phyloP scores from a whole-genome alignment of 2,797 vertebrate genomes.

The Phoxinus dragarum region DNA sequence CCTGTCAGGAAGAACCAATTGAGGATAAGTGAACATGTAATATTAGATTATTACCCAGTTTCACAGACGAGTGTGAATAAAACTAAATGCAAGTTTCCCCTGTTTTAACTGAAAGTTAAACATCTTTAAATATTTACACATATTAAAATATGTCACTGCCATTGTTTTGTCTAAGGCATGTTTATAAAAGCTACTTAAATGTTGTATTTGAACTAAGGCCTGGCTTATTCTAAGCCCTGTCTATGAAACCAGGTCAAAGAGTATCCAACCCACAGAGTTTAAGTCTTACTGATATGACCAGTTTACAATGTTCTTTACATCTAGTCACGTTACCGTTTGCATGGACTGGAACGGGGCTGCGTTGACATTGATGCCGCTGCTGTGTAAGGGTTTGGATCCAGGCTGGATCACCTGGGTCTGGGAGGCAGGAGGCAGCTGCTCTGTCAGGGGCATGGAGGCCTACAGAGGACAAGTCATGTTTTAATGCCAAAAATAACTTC shows the following conservation, averaged over 20 bases:
- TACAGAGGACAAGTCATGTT: constrained; percentile 62
- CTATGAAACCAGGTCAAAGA: not conserved
- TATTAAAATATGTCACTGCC: not conserved
- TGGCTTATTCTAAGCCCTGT: not conserved
- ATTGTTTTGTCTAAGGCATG: not conserved
- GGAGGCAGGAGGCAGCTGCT: constrained; percentile 89
- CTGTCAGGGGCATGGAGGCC: constrained; percentile 91
- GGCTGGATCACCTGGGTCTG: constrained; percentile 94
- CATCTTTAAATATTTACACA: not conserved
- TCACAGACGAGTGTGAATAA: not conserved
- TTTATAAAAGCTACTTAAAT: not conserved
- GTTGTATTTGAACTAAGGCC: not conserved
- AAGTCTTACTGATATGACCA: not conserved
- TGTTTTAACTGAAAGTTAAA: not conserved
- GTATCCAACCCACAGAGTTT: not conserved
- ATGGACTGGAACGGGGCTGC: constrained; percentile 99
- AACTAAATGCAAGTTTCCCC: not conserved
- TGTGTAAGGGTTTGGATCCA: constrained; percentile 92
- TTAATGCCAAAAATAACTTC: not conserved
- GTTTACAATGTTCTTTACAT: not conserved
- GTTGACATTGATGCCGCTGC: constrained; percentile 97
- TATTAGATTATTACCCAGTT: not conserved
- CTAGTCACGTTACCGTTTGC: constrained; percentile 86
- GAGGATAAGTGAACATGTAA: not conserved
- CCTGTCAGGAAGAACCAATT: constrained; percentile 73